phyloP scores from a whole-genome alignment of 2,797 vertebrate species.

The Sebastes hubbsi region DNA sequence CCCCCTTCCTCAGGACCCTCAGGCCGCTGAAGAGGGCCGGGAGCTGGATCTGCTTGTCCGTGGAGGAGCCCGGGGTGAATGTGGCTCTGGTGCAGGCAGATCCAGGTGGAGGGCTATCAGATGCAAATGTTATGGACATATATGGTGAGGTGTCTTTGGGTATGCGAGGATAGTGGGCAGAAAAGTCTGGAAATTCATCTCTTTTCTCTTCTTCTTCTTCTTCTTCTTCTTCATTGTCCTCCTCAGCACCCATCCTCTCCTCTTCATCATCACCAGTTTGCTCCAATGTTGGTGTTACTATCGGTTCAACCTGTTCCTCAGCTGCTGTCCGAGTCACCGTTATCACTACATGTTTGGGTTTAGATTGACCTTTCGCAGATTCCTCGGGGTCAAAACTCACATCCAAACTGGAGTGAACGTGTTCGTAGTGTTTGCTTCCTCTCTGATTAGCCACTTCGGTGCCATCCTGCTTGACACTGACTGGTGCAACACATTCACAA shows the following conservation, averaged over 20 bases:
- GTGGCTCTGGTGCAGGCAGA: conserved; percentile 55
- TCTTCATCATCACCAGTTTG: not conserved
- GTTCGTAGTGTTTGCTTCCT: not conserved
- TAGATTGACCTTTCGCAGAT: not conserved
- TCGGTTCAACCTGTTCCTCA: conserved; percentile 15
- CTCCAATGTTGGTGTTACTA: not conserved
- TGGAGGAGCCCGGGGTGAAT: conserved; percentile 66
- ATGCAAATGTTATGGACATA: not conserved
- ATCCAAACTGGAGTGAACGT: not conserved
- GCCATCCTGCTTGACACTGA: not conserved
- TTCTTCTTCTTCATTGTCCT: not conserved
- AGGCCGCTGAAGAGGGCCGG: conserved; percentile 90
- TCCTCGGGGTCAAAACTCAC: not conserved
- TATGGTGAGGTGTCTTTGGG: not conserved
- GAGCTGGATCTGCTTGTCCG: conserved; percentile 86
- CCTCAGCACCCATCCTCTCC: not conserved
- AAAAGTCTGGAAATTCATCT: not conserved
- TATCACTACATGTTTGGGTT: conserved; percentile 20
- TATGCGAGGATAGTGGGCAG: not conserved
- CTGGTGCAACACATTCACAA: not conserved
- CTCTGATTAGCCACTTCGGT: not conserved
- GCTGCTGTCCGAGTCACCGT: conserved; percentile 8
- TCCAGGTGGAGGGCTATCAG: conserved; percentile 17
- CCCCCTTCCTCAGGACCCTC: conserved; percentile 86
- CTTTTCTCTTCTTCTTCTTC: not conserved